Evolutionary conservation across 2,888 invertebrate species (phyloP).

Genomic region (Kuschelorhynchus macadamiae): DNA sequence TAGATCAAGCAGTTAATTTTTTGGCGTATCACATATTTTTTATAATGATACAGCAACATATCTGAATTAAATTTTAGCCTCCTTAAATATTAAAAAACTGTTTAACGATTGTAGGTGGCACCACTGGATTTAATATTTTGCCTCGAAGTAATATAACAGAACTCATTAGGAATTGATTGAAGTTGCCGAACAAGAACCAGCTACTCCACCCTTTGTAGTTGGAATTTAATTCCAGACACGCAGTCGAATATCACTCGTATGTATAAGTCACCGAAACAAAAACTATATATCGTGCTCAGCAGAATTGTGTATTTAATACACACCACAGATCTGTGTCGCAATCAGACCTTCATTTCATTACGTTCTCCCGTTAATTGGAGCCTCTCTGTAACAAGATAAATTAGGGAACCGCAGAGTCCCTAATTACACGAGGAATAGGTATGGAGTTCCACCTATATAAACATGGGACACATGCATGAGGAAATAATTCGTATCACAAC

Average conservation of each 20-base stretch:
- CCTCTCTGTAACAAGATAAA: slow-evolving; percentile 66
- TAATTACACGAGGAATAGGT: slow-evolving; percentile 59
- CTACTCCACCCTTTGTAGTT: neutral
- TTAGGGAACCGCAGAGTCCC: slow-evolving; percentile 63
- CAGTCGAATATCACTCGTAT: neutral
- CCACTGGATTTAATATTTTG: too few species aligned
- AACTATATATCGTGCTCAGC: slow-evolving; percentile 24
- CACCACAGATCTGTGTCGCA: slow-evolving; percentile 64
- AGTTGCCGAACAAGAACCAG: too few species aligned
- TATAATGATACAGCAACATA: too few species aligned
- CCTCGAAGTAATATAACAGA: too few species aligned
- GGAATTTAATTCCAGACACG: neutral
- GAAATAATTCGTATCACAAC: too few species aligned
- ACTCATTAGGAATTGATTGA: too few species aligned
- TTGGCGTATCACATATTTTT: too few species aligned
- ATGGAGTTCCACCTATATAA: slow-evolving; percentile 29
- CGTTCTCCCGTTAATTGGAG: slow-evolving; percentile 67
- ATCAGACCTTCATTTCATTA: slow-evolving; percentile 68
- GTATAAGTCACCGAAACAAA: neutral
- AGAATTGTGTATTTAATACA: slow-evolving; percentile 43
- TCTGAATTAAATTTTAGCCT: too few species aligned
- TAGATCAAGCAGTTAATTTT: too few species aligned
- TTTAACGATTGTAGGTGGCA: too few species aligned
- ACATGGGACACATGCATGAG: slow-evolving; percentile 1
- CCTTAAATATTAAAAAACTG: too few species aligned